Evolutionary conservation across 2,113 vertebrate genomes (phyloP), one percentile per base, ranked within the genome.

Genomic region (human (Homo sapiens)): DNA sequence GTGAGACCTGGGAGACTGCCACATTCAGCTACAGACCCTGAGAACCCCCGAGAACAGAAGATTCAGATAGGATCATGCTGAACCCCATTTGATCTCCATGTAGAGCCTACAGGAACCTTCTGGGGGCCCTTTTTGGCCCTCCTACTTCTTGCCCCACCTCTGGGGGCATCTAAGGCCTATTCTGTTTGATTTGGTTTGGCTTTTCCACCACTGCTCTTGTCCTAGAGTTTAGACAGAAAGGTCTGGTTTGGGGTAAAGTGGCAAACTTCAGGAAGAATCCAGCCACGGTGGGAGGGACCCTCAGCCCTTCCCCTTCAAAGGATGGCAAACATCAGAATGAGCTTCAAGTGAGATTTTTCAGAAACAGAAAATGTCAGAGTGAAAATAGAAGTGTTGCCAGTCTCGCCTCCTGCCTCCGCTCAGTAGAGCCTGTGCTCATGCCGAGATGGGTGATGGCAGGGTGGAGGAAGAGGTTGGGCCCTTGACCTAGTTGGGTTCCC

Each of bases 351-450:
- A 55, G 79, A 84, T 64, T 90, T 88, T 72, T 88, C 93, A 75
- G 64, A 88, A 64, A 73, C 30, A 4, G 80, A 66, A 66, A 95
- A 90, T 70, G 94, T 95, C 93, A 89, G 75, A 18, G n/a, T 38
- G 90, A 92, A 96, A 97, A 93, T 20, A 78, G 57, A 61, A 32
- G 5, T 1, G 4, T n/a, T 2, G 4, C 89, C 61, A 32, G 64
- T 16, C 78, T 93, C 50, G 0, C 35, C 43, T 59, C 89, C 93
- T 30, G 55, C 81, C 85, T 92, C 72, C 3, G 17, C 80, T 64
- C 10, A 3, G 18, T 3, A 55, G 40, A 38, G 48, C 45, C 30
- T 14, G 12, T 14, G 35, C 70, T 25, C 25, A 1, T 0, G 22
- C 48, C 55, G 35, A 2, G 13, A 18, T 4, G 27, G 80, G 38